Percentiles rank a stretch among this genome's conserved stretches.
phyloP scores from a whole-genome alignment of 2,888 invertebrate species.

The Neria commutata region DNA sequence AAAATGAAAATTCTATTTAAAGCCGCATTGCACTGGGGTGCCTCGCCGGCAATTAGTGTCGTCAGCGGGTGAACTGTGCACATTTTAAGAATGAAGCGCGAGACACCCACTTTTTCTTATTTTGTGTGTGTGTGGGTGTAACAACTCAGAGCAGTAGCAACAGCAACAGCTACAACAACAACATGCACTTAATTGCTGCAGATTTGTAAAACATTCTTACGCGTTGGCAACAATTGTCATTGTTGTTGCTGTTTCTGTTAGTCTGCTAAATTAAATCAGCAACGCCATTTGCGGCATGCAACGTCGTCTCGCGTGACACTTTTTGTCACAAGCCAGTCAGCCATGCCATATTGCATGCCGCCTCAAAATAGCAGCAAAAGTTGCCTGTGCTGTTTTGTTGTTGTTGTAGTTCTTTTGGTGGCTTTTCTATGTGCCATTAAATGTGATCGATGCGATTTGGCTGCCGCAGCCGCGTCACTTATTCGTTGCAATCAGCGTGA shows the following conservation, averaged over 20 bases:
- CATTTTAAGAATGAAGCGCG: too few species aligned
- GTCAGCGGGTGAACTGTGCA: too few species aligned
- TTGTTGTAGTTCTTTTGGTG: conserved; percentile 21
- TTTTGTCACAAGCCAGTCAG: background rate
- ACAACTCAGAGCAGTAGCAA: background rate
- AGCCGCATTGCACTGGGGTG: too few species aligned
- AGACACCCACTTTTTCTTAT: background rate
- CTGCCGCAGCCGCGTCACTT: background rate
- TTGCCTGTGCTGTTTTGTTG: conserved; percentile 38
- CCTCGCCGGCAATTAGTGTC: too few species aligned
- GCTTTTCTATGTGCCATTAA: conserved; percentile 47
- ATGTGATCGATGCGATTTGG: conserved; percentile 48
- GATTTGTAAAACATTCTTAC: too few species aligned
- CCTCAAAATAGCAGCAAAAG: background rate
- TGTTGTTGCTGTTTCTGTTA: too few species aligned
- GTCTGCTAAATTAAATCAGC: too few species aligned
- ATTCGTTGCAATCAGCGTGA: too few species aligned
- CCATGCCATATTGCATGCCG: background rate
- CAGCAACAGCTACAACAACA: background rate
- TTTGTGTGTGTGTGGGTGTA: background rate
- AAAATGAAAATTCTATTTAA: background rate
- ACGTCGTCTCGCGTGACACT: too few species aligned
- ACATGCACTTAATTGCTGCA: too few species aligned
- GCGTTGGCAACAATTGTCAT: too few species aligned
- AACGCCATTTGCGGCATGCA: too few species aligned